Evolutionary conservation across 2,113 vertebrate genomes (phyloP).

Genomic region (cattle (Bos taurus)): ARS-UCD2.0 NC_037342.1:62843501-62844000

Average conservation of each 20-base stretch:
- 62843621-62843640: not conserved
- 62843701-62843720: not conserved
- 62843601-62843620: not conserved
- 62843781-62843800: not conserved
- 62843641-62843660: not conserved
- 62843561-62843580: not conserved
- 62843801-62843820: not conserved
- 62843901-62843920: not conserved
- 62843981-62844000: not conserved
- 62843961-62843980: not conserved
- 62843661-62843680: not conserved
- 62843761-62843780: not conserved
- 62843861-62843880: not conserved
- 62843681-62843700: not conserved
- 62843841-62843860: not conserved
- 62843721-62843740: not conserved
- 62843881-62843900: not conserved
- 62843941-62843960: not conserved
- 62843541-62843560: not conserved
- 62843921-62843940: not conserved
- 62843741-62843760: not conserved
- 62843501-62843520: not conserved
- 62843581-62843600: not conserved
- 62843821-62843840: not conserved
- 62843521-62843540: not conserved